Evolutionary conservation across 2,888 invertebrate species (phyloP), one percentile per base, ranked within the genome.

Genomic region (Gordius sp.): DNA sequence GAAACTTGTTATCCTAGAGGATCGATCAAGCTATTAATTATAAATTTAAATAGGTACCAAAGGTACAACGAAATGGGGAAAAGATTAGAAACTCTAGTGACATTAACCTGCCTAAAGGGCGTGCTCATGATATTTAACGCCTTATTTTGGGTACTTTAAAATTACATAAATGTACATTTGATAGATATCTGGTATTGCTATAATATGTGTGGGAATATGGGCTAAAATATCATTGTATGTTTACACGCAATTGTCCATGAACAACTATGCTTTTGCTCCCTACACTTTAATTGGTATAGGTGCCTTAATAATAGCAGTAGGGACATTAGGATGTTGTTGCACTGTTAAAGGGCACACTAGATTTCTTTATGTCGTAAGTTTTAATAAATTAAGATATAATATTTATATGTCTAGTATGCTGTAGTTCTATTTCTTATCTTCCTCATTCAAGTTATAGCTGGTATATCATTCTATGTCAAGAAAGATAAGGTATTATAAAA

Each of bases 301-400:
- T n/a, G 47, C 47, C 4, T 20, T 47, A 18, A 47, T 47, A 47
- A 47, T 47, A 47, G 8, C 47, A n/a, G 47, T 20, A n/a, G 47
- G 47, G 23, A n/a, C 47, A n/a, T 47, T 47, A 47, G 47, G 16
- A 47, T 47, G 47, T 23, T 47, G 47, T 47, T 47, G 47, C 23
- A 47, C 47, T n/a, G 16, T 23, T n/a, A 47, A 47, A 20, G 47
- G 47, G 23, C 8, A 47, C 47, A 8, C 47, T 18, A 8, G 47
- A 47, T 47, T n/a, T 47, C 47, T 47, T 20, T 47, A 47, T 47
- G 13, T 47, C 4, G 47, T 47, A 47, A 20, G 16, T 47, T n/a
- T n/a, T n/a, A n/a, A n/a, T n/a, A n/a, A n/a, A n/a, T n/a, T n/a
- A n/a, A n/a, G n/a, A n/a, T n/a, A n/a, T n/a, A n/a, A n/a, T n/a